Conservation (phyloP, 2,113 vertebrate genomes). For the Trichomycterus rosablanca region DNA sequence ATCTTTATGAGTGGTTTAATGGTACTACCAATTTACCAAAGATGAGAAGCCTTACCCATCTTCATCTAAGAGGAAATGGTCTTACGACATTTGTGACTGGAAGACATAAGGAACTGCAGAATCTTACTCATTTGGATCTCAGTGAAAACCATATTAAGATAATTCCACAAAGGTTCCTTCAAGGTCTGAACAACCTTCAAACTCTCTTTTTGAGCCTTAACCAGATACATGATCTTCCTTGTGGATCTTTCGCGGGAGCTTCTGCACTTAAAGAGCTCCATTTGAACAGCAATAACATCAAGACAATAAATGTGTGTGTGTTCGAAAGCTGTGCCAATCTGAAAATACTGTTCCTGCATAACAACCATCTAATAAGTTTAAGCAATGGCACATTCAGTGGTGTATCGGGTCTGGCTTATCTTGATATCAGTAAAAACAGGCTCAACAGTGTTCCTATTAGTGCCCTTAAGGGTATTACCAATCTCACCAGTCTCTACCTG, state of each 20-base stretch:
- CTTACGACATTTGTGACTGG: slow-evolving; percentile 32
- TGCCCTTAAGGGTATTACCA: slow-evolving; percentile 33
- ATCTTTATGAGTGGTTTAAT: slow-evolving; percentile 35
- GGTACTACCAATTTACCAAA: slow-evolving; percentile 41
- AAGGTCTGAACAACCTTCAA: slow-evolving; percentile 47
- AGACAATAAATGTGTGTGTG: slow-evolving; percentile 46
- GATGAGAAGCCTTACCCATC: slow-evolving; percentile 49
- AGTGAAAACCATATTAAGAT: slow-evolving; percentile 52
- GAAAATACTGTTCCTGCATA: slow-evolving; percentile 49
- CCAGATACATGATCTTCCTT: slow-evolving; percentile 44
- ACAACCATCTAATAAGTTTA: slow-evolving; percentile 47
- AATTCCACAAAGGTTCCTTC: slow-evolving; percentile 42
- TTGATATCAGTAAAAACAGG: slow-evolving; percentile 57
- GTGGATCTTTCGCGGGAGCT: slow-evolving; percentile 47
- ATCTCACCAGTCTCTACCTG: slow-evolving; percentile 49
- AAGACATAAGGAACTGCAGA: slow-evolving; percentile 42
- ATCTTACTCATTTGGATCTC: slow-evolving; percentile 53
- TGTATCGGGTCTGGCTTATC: slow-evolving; percentile 39
- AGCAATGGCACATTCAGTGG: slow-evolving; percentile 43
- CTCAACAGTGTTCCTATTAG: slow-evolving; percentile 42
- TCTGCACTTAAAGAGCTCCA: slow-evolving; percentile 44
- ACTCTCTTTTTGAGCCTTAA: slow-evolving; percentile 53
- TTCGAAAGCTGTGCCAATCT: slow-evolving; percentile 48
- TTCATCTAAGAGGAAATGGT: slow-evolving; percentile 51
- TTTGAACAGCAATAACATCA: slow-evolving; percentile 49